These are phyloP conservation scores for Theodoxus fluviatilis DNA, from an alignment of 2,888 invertebrate genomes.

Conservation along the genomic window DNA sequence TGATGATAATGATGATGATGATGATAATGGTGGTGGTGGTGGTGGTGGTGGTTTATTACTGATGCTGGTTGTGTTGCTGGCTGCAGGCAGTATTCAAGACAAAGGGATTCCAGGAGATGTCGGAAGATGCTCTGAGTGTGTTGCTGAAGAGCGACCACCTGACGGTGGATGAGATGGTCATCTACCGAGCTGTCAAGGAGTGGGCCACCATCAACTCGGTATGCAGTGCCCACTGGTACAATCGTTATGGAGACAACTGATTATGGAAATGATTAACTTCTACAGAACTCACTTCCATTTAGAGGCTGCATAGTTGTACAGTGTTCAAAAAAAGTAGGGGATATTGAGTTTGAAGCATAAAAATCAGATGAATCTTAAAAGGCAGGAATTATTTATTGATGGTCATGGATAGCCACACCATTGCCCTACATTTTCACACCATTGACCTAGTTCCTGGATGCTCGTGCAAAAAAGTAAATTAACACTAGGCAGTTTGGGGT, in stretches of 20 bases:
- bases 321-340: too few species aligned
- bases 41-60: not conserved
- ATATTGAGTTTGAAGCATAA: too few species aligned
- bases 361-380: too few species aligned
- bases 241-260: too few species aligned
- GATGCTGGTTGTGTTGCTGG: not conserved
- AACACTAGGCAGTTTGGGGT: too few species aligned
- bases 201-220: conserved; percentile 62
- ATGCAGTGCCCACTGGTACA: conserved; percentile 8
- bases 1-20: not conserved
- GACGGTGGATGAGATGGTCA: conserved; percentile 58
- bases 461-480: too few species aligned
- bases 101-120: conserved; percentile 60
- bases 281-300: not conserved
- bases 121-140: conserved; percentile 55
- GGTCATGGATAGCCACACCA: too few species aligned
- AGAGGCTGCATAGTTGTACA: too few species aligned
- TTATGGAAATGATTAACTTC: not conserved
- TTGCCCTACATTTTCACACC: too few species aligned
- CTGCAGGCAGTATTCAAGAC: conserved; percentile 59
- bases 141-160: conserved; percentile 51
- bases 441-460: too few species aligned
- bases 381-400: too few species aligned
- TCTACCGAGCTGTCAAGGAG: conserved; percentile 53
- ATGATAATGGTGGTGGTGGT: not conserved